A percentile compares a stretch with the other conserved stretches of the same genome.
Conservation (phyloP, 2,113 vertebrate genomes). For the Dissostichus mawsoni region DNA sequence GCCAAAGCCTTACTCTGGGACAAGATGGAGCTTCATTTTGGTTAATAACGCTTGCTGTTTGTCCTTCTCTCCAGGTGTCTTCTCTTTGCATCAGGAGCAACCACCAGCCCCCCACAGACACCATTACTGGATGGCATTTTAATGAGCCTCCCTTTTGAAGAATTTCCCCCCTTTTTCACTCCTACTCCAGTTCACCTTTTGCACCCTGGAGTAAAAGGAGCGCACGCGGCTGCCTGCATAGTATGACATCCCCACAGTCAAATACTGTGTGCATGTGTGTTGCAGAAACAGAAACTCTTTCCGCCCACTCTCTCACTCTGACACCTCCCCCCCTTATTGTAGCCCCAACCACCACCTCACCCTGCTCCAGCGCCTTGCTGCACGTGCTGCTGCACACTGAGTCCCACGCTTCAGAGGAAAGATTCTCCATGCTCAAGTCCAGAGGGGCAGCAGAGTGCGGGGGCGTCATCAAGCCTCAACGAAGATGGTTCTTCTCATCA, state of each 20-base stretch:
- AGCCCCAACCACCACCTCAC: slow-evolving; percentile 38
- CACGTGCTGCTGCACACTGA: slow-evolving; percentile 69
- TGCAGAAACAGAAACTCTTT: slow-evolving; percentile 55
- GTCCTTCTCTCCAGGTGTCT: slow-evolving; percentile 33
- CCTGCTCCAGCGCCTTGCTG: slow-evolving; percentile 55
- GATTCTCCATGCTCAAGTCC: slow-evolving; percentile 53
- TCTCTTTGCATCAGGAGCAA: slow-evolving; percentile 49
- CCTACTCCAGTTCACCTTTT: slow-evolving; percentile 14
- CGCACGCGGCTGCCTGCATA: background rate
- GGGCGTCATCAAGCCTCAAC: slow-evolving; percentile 58
- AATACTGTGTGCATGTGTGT: slow-evolving; percentile 31
- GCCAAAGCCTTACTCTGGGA: slow-evolving; percentile 26
- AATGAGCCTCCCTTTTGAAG: slow-evolving; percentile 10
- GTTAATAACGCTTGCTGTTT: slow-evolving; percentile 38
- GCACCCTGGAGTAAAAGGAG: slow-evolving; percentile 4
- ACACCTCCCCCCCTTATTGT: slow-evolving; percentile 11
- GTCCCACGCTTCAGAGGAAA: slow-evolving; percentile 59
- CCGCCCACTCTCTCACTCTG: slow-evolving; percentile 34
- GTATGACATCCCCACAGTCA: slow-evolving; percentile 25
- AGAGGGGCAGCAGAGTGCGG: slow-evolving; percentile 60
- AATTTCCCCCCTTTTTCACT: background rate
- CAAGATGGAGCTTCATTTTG: slow-evolving; percentile 42
- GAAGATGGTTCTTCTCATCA: slow-evolving; percentile 54
- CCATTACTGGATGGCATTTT: slow-evolving; percentile 27
- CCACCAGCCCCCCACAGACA: slow-evolving; percentile 14